Evolutionary conservation across 2,113 vertebrate genomes (phyloP).

Genomic region (Serinus canaria): DNA sequence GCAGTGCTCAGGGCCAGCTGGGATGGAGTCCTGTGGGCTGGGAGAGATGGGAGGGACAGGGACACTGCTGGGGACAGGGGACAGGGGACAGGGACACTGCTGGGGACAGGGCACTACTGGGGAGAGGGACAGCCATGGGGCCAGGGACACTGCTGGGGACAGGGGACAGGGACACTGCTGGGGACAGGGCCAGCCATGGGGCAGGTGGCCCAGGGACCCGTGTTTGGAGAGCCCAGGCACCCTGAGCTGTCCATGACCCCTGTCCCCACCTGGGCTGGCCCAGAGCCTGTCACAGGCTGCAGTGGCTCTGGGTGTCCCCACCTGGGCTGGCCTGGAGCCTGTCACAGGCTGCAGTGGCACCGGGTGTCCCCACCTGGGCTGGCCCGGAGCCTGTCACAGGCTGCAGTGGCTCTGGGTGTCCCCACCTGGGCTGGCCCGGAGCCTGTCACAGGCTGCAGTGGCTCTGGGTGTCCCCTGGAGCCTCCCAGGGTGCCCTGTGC

Average conservation of each 20-base stretch:
- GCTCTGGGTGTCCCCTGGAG: too few species aligned
- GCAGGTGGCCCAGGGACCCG: not conserved
- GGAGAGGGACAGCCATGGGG: not conserved
- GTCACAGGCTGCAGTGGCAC: not conserved
- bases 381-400: not conserved
- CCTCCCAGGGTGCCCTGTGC: not conserved
- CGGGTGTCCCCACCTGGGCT: too few species aligned
- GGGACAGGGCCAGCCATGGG: not conserved
- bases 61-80: too few species aligned
- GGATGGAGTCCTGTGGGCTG: not conserved
- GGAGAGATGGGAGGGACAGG: not conserved
- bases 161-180: not conserved
- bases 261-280: not conserved
- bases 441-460: not conserved
- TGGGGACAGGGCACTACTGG: not conserved
- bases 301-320: not conserved
- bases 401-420: not conserved
- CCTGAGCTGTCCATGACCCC: not conserved
- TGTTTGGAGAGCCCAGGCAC: not conserved
- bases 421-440: not conserved
- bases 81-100: not conserved
- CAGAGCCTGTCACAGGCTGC: not conserved
- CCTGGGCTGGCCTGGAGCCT: not conserved
- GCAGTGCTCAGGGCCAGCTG: not conserved
- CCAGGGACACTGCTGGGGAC: too few species aligned